Conservation (phyloP, 2,888 invertebrate genomes). For the Sphaerophoria rueppellii region DNA sequence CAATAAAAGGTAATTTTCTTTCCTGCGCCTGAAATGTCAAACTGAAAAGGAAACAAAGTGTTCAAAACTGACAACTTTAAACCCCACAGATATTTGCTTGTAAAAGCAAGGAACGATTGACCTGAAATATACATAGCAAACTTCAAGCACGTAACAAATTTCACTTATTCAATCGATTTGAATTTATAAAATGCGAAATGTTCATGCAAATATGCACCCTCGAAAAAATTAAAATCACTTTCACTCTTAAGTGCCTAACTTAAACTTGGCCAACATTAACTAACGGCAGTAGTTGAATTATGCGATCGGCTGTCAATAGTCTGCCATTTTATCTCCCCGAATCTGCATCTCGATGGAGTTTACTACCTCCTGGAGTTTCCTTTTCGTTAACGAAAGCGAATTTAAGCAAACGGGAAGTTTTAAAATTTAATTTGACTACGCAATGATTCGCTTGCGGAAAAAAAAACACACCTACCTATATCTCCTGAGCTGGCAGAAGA, state of each 20-base stretch:
- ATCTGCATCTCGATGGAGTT: conserved; percentile 31
- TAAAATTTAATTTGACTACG: conserved; percentile 45
- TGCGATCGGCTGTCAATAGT: conserved; percentile 8
- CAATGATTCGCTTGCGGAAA: conserved; percentile 12
- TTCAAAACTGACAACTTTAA: too few relatives aligned
- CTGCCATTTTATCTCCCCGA: conserved; percentile 11
- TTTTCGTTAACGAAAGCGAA: conserved; percentile 64
- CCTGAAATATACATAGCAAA: too few relatives aligned
- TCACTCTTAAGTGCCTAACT: conserved; percentile 42
- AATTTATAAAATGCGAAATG: not conserved
- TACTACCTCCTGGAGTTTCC: not conserved
- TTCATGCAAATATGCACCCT: not conserved
- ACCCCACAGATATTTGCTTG: too few relatives aligned
- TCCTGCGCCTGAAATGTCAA: too few relatives aligned
- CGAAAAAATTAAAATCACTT: conserved; percentile 34
- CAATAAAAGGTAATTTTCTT: too few relatives aligned
- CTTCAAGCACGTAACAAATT: too few relatives aligned
- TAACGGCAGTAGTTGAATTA: conserved; percentile 2
- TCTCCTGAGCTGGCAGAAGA: conserved; percentile 8
- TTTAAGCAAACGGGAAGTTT: conserved; percentile 54
- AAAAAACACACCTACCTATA: not conserved
- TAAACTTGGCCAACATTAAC: conserved; percentile 5
- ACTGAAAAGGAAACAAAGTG: too few relatives aligned
- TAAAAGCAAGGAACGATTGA: too few relatives aligned
- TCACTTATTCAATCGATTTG: too few relatives aligned